Percentiles rank a stretch among this genome's conserved stretches.
phyloP scores from a whole-genome alignment of 2,888 invertebrate genomes.

The Craniophora ligustri region DNA sequence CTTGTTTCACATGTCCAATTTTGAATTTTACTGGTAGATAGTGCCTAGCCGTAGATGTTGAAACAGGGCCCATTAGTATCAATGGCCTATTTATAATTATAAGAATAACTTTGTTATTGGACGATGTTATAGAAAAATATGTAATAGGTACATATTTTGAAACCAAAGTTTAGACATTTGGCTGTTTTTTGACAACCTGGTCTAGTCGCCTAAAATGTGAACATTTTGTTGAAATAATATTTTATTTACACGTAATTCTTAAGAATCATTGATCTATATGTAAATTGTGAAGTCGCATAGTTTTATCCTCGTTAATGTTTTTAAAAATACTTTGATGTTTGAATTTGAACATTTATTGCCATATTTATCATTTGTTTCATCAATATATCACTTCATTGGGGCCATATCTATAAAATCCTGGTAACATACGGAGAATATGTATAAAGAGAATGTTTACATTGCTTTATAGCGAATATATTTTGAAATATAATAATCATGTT shows the following conservation, averaged over 20 bases:
- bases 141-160: slow-evolving; percentile 68
- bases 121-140: slow-evolving; percentile 61
- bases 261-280: slow-evolving; percentile 57
- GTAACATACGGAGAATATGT: slow-evolving; percentile 18
- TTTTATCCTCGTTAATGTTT: slow-evolving; percentile 56
- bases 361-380: slow-evolving; percentile 18
- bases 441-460: slow-evolving; percentile 14
- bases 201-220: slow-evolving; percentile 80
- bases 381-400: slow-evolving; percentile 32
- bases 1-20: too few species aligned
- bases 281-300: slow-evolving; percentile 66
- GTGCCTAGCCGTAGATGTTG: too few species aligned
- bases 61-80: slow-evolving; percentile 80
- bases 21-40: too few species aligned
- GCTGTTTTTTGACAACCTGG: slow-evolving; percentile 76
- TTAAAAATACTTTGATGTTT: slow-evolving; percentile 33
- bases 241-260: slow-evolving; percentile 69
- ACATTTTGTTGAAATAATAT: slow-evolving; percentile 68
- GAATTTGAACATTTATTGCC: slow-evolving; percentile 24
- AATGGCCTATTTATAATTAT: slow-evolving; percentile 75
- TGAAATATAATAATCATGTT: slow-evolving; percentile 42
- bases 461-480: slow-evolving; percentile 30
- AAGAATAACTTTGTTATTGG: slow-evolving; percentile 60
- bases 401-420: slow-evolving; percentile 34
- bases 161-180: slow-evolving; percentile 83